These are phyloP conservation scores for Ptychoptera contaminata DNA, from an alignment of 2,888 invertebrate species.

Conservation along the genomic window DNA sequence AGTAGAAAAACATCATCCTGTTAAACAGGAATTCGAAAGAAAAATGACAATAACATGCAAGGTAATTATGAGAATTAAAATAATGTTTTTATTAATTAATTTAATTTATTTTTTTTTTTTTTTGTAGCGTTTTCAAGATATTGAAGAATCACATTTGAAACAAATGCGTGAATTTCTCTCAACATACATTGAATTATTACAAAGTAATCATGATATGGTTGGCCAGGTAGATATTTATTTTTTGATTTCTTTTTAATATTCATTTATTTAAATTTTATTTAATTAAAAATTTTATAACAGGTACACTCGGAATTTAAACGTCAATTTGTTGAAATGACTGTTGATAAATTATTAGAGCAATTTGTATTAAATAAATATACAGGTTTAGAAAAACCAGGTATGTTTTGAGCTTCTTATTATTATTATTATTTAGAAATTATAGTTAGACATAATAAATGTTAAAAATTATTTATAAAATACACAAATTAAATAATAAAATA, in stretches of 20 bases:
- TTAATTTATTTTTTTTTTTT: neutral
- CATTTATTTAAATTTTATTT: slow-evolving; percentile 1
- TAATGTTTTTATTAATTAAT: neutral
- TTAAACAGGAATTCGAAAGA: slow-evolving; percentile 87
- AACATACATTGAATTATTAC: slow-evolving; percentile 71
- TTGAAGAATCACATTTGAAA: slow-evolving; percentile 80
- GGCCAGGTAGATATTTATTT: slow-evolving; percentile 43
- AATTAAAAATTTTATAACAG: slow-evolving; percentile 21
- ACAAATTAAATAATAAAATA: no score
- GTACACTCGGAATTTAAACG: slow-evolving; percentile 88
- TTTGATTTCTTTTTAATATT: neutral
- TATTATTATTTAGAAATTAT: neutral
- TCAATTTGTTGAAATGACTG: slow-evolving; percentile 80
- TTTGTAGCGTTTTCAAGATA: slow-evolving; percentile 73
- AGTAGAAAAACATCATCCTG: slow-evolving; percentile 81
- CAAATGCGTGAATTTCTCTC: slow-evolving; percentile 93
- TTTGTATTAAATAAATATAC: slow-evolving; percentile 87
- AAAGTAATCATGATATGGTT: slow-evolving; percentile 79
- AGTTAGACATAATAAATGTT: neutral
- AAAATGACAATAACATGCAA: slow-evolving; percentile 89
- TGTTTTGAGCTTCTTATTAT: slow-evolving; percentile 13
- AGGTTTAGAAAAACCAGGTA: slow-evolving; percentile 85
- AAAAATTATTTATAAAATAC: neutral
- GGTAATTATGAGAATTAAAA: slow-evolving; percentile 31
- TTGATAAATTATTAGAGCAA: slow-evolving; percentile 81